These are phyloP conservation scores for Microctonus aethiopoides DNA, from an alignment of 2,888 invertebrate species.

Conservation along the genomic window DNA sequence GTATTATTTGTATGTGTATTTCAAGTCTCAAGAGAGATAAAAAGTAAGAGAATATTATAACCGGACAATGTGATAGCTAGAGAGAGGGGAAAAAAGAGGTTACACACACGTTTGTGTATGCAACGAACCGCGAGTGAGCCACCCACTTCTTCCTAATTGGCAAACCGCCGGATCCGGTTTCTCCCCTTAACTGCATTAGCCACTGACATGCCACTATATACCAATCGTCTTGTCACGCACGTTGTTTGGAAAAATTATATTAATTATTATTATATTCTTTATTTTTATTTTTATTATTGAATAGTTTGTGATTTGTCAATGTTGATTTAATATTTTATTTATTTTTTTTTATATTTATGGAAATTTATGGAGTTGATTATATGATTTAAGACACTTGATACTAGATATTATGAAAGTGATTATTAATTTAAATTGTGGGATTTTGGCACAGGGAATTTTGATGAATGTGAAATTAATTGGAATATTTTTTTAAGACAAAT, in stretches of 20 bases:
- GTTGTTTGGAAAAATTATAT: slow-evolving; percentile 26
- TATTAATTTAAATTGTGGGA: too few relatives aligned
- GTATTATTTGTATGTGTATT: neutral
- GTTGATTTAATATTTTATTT: too few relatives aligned
- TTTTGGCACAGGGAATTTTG: too few relatives aligned
- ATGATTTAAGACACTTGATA: too few relatives aligned
- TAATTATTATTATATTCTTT: neutral
- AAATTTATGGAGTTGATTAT: too few relatives aligned
- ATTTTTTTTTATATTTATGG: too few relatives aligned
- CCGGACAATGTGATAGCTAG: neutral
- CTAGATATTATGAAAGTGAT: too few relatives aligned
- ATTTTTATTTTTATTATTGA: neutral
- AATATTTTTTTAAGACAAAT: too few relatives aligned
- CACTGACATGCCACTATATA: slow-evolving; percentile 52
- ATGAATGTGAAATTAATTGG: too few relatives aligned
- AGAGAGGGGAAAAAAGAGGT: slow-evolving; percentile 18
- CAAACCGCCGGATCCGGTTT: slow-evolving; percentile 61
- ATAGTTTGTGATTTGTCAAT: too few relatives aligned
- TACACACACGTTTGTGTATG: slow-evolving; percentile 33
- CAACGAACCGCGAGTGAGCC: slow-evolving; percentile 38
- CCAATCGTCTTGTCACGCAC: slow-evolving; percentile 48
- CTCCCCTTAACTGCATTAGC: slow-evolving; percentile 58
- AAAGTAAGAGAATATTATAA: neutral
- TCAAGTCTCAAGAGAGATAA: neutral
- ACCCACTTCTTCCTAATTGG: slow-evolving; percentile 56